These are phyloP conservation scores for Leucoma salicis DNA, from an alignment of 2,888 invertebrate genomes.

Conservation along the genomic window DNA sequence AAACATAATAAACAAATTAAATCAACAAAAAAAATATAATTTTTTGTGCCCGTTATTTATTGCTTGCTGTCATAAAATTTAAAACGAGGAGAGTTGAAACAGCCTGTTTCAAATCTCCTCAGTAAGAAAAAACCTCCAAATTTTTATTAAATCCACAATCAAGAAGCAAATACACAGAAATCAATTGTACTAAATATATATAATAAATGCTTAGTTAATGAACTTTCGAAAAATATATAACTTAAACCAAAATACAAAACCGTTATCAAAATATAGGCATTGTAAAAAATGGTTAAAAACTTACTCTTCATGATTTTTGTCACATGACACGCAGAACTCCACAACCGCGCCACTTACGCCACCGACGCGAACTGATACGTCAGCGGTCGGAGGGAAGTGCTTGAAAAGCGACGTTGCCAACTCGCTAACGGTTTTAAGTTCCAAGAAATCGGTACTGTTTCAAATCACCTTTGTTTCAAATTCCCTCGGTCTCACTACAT, in stretches of 20 bases:
- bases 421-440: conserved; percentile 15
- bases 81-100: too few species aligned
- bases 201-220: not conserved
- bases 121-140: too few species aligned
- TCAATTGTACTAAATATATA: too few species aligned
- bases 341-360: not conserved
- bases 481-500: conserved; percentile 2
- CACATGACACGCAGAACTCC: not conserved
- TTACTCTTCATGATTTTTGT: not conserved
- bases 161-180: too few species aligned
- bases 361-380: conserved; percentile 6
- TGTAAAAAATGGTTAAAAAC: too few species aligned
- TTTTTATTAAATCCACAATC: too few species aligned
- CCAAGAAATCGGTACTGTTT: not conserved
- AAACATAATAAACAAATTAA: conserved; percentile 9
- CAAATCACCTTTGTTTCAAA: not conserved
- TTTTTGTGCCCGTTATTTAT: too few species aligned
- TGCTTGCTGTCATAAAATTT: too few species aligned
- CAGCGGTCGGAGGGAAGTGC: conserved; percentile 4
- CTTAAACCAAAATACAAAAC: conserved; percentile 8
- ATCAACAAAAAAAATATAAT: too few species aligned
- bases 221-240: conserved; percentile 5
- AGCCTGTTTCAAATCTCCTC: too few species aligned
- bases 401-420: conserved; percentile 13
- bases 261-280: conserved; percentile 9